Conservation (phyloP, 2,888 invertebrate genomes). For the Zhuqinia jingwanae region DNA sequence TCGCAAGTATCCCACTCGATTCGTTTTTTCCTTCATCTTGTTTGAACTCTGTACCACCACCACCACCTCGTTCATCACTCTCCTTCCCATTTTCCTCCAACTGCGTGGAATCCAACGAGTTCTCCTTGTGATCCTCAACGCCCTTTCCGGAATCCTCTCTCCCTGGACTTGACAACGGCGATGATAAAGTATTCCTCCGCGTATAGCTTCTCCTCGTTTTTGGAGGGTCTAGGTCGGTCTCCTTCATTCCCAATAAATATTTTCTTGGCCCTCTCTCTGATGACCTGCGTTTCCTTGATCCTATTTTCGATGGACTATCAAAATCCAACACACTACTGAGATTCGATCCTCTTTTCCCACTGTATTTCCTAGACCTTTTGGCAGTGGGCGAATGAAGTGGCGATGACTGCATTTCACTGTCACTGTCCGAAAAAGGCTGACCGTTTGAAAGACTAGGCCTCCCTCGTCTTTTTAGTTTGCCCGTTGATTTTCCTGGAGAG, state of each 20-base stretch:
- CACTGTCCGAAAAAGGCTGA: constrained; percentile 74
- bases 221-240: constrained; percentile 38
- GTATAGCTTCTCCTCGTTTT: constrained; percentile 72
- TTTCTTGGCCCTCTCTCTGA: constrained; percentile 8
- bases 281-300: constrained; percentile 66
- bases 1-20: constrained; percentile 13
- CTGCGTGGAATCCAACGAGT: constrained; percentile 11
- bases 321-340: constrained; percentile 31
- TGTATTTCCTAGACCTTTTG: constrained; percentile 72
- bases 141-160: constrained; percentile 32
- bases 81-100: constrained; percentile 39
- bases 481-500: constrained; percentile 47
- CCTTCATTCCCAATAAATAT: not conserved
- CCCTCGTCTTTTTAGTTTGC: constrained; percentile 73
- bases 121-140: constrained; percentile 54
- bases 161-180: constrained; percentile 47
- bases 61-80: not conserved
- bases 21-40: constrained; percentile 25
- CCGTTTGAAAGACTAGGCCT: constrained; percentile 78
- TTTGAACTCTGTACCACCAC: constrained; percentile 26
- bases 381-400: constrained; percentile 53
- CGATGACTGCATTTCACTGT: constrained; percentile 65
- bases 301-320: constrained; percentile 66
- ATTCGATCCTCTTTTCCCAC: constrained; percentile 60
- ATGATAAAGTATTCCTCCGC: constrained; percentile 63